A percentile compares a stretch with the other conserved stretches of the same genome.
Evolutionary conservation across 2,888 invertebrate genomes (phyloP).

Genomic region (Megamerina dolium): DNA sequence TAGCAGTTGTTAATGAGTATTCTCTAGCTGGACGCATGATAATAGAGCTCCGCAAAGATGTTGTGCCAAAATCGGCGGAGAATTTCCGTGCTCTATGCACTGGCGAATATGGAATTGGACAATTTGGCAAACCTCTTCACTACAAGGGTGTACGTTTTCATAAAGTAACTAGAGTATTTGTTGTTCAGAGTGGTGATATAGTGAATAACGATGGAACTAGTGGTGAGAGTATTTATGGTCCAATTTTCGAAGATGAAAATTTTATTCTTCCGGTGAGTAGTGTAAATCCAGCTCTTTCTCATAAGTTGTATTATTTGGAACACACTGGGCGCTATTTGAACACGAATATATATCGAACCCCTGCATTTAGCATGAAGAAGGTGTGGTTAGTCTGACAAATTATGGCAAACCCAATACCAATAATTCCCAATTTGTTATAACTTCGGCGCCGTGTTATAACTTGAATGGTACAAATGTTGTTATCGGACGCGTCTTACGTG

Average conservation of each 20-base stretch:
- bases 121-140: constrained; percentile 65
- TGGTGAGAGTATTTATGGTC: constrained; percentile 93
- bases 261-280: constrained; percentile 58
- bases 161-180: constrained; percentile 78
- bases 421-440: constrained; percentile 92
- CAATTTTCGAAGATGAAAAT: constrained; percentile 85
- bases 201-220: constrained; percentile 75
- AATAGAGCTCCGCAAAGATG: constrained; percentile 77
- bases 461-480: constrained; percentile 76
- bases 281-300: background rate
- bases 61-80: constrained; percentile 81
- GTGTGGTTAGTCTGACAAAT: constrained; percentile 75
- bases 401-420: constrained; percentile 74
- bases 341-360: background rate
- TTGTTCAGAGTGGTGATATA: constrained; percentile 81
- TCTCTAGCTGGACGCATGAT: constrained; percentile 71
- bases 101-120: constrained; percentile 75
- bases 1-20: background rate
- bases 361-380: constrained; percentile 54
- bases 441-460: constrained; percentile 67
- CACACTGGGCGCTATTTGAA: too few relatives aligned
- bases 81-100: constrained; percentile 91
- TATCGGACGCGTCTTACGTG: constrained; percentile 73
- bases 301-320: too few relatives aligned
- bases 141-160: constrained; percentile 81